Conservation (phyloP, 2,113 vertebrate genomes). For the Indri indri region DNA sequence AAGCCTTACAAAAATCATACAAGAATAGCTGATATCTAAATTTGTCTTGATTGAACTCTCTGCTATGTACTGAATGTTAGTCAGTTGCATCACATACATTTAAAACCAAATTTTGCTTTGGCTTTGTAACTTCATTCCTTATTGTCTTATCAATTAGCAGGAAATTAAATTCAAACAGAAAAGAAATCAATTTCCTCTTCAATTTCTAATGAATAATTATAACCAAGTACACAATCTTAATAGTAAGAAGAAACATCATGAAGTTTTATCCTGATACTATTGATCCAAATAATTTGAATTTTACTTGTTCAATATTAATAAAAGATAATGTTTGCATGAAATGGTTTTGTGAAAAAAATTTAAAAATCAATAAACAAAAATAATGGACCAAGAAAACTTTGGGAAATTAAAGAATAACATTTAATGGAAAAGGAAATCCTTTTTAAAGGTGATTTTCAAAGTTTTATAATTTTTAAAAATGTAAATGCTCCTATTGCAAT, state of each 20-base stretch:
- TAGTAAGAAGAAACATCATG: not conserved
- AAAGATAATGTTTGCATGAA: not conserved
- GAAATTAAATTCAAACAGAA: constrained; percentile 13
- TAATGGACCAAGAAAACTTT: not conserved
- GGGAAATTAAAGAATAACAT: not conserved
- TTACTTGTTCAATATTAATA: not conserved
- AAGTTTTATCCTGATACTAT: not conserved
- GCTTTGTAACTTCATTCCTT: not conserved
- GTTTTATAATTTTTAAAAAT: not conserved
- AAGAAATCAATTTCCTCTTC: not conserved
- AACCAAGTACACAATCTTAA: not conserved
- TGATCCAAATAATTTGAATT: not conserved
- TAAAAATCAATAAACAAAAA: too few relatives aligned
- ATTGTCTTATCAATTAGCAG: not conserved
- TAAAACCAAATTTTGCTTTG: not conserved
- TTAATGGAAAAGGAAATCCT: not conserved
- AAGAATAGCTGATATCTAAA: not conserved
- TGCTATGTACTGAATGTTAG: not conserved
- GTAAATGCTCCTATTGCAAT: not conserved
- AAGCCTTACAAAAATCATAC: not conserved
- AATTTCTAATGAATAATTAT: not conserved
- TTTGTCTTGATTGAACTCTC: not conserved
- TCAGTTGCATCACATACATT: not conserved
- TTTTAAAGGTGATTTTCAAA: not conserved
- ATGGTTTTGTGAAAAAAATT: too few relatives aligned